Evolutionary conservation across 2,113 vertebrate genomes (phyloP), one percentile per base, ranked within the genome.

Genomic region (Entomyzon cyanotis): DNA sequence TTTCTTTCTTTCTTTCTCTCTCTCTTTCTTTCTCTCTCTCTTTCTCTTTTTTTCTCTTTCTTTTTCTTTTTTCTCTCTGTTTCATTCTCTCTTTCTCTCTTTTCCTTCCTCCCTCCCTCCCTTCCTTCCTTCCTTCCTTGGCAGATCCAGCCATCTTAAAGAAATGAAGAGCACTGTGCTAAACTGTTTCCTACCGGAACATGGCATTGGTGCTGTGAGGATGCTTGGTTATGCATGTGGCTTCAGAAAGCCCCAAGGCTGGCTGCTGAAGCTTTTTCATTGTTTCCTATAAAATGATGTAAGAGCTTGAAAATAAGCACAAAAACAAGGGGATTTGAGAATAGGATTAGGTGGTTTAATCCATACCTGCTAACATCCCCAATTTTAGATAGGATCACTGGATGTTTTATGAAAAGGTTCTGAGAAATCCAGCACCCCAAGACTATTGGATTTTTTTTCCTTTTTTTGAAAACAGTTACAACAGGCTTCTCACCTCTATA

Each of bases 61-160:
- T 4, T 6, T 2, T 2, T 5, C 4, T 11, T 5, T 2, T 19
- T 4, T 2, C 2, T 7, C 2, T 5, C 5, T 15, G 3, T 10
- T 49, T 46, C 23, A 14, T 15, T 68, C 10, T 46, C 8, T 25
- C 14, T 33, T 11, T 11, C 11, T 27, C 5, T 14, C 11, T 42
- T 7, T 64, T 13, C 30, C 6, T 30, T 7, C 8, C 4, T 10
- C 9, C 15, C 4, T 24, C 64, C 15, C 47, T 35, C 9, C 33
- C 33, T 19, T 31, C 11, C 12, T 64, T 80, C 22, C 47, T 33
- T 18, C 39, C 35, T 77, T 64, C 53, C 44, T 55, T 41, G 3
- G 27, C 37, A 76, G 49, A 65, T 71, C 35, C 47, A 55, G 33
- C 15, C 15, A 12, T 39, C 74, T 41, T 39, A 52, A 94, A 87